phyloP scores from a whole-genome alignment of 2,888 invertebrate genomes.

The Trissoscelio sp. region DNA sequence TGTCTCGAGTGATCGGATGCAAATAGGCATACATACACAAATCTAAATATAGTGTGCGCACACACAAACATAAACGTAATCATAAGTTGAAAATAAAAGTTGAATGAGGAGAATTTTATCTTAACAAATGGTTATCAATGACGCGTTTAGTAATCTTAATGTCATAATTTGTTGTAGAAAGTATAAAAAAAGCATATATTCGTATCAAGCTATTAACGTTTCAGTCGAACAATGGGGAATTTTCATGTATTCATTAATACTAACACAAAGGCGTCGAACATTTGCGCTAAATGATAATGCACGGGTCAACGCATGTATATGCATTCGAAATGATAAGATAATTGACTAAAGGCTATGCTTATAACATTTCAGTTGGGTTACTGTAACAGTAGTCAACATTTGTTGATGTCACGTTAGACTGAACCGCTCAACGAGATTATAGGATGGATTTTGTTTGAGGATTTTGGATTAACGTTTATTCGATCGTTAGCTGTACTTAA shows the following conservation, averaged over 20 bases:
- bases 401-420: conserved; percentile 41
- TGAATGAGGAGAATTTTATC: not conserved
- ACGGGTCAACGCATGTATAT: conserved; percentile 67
- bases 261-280: conserved; percentile 35
- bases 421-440: conserved; percentile 12
- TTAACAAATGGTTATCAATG: not conserved
- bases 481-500: conserved; percentile 18
- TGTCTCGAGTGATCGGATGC: not conserved
- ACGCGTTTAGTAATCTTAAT: not conserved
- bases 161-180: conserved; percentile 12
- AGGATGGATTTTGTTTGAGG: conserved; percentile 51
- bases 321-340: conserved; percentile 68
- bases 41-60: not conserved
- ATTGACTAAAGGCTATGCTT: conserved; percentile 56
- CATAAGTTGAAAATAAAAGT: not conserved
- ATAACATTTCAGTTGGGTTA: conserved; percentile 61
- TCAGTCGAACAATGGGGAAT: conserved; percentile 38
- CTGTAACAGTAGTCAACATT: conserved; percentile 49
- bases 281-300: conserved; percentile 62
- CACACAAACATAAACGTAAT: not conserved
- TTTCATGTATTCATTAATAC: conserved; percentile 52
- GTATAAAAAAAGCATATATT: conserved; percentile 8
- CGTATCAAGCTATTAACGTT: conserved; percentile 8
- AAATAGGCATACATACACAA: not conserved
- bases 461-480: conserved; percentile 6